Conservation (phyloP, 2,113 vertebrate species). For the Salvelinus sp. region DNA sequence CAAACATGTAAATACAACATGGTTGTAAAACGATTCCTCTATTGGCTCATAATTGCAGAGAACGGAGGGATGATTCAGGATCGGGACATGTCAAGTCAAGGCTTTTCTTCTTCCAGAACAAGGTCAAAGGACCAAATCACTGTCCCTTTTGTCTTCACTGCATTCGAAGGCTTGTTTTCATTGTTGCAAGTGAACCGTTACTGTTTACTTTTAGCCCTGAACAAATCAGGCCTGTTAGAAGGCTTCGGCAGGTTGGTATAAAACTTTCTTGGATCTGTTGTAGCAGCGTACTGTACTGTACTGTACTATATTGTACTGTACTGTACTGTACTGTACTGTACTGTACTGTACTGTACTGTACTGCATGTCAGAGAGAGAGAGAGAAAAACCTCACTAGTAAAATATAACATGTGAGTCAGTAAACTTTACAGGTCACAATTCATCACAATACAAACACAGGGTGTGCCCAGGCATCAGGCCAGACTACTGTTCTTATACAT, state of each 20-base stretch:
- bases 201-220: background rate
- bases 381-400: too few relatives aligned
- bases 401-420: too few relatives aligned
- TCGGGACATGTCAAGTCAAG: background rate
- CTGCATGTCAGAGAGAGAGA: too few relatives aligned
- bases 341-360: too few relatives aligned
- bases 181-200: background rate
- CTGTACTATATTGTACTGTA: too few relatives aligned
- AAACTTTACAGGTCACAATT: too few relatives aligned
- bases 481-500: too few relatives aligned
- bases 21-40: background rate
- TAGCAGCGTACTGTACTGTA: background rate
- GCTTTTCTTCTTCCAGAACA: background rate
- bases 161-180: background rate
- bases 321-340: too few relatives aligned
- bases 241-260: background rate
- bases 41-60: background rate
- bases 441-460: too few relatives aligned
- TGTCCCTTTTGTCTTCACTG: background rate
- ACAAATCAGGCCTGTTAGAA: background rate
- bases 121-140: background rate
- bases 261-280: background rate
- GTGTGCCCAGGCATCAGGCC: too few relatives aligned
- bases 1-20: background rate
- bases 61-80: background rate